Conservation (phyloP, 2,113 vertebrate species). For the Percopsis transmontana region DNA sequence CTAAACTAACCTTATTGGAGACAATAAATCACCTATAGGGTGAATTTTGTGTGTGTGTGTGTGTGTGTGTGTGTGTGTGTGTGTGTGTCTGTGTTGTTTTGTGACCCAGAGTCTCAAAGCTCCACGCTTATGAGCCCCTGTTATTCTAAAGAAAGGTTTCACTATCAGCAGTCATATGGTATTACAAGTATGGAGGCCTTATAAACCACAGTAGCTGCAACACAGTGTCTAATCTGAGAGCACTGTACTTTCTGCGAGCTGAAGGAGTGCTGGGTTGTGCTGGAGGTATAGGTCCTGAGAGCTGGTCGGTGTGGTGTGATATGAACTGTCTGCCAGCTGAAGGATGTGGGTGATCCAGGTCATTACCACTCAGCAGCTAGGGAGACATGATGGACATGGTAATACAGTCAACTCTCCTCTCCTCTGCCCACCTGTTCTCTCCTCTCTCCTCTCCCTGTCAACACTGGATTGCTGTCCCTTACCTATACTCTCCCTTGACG, state of each 20-base stretch:
- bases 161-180: too few species aligned
- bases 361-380: background rate
- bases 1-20: too few species aligned
- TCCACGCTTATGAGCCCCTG: too few species aligned
- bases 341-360: background rate
- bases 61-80: background rate
- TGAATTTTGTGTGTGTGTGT: background rate
- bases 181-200: too few species aligned
- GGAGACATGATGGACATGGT: slow-evolving; percentile 43
- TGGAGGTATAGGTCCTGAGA: background rate
- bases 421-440: background rate
- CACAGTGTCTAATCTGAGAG: too few species aligned
- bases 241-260: too few species aligned
- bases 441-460: background rate
- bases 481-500: background rate
- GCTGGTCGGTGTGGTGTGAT: slow-evolving; percentile 9
- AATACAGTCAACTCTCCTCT: slow-evolving; percentile 37
- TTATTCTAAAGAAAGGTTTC: too few species aligned
- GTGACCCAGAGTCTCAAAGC: too few species aligned
- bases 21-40: background rate
- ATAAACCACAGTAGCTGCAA: too few species aligned
- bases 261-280: too few species aligned
- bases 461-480: background rate
- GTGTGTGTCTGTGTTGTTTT: background rate
- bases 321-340: slow-evolving; percentile 2